A percentile compares a stretch with the other conserved stretches of the same genome.
These are phyloP conservation scores for Mandrillus leucophaeus DNA, from an alignment of 2,113 vertebrate genomes.

Conservation along the genomic window DNA sequence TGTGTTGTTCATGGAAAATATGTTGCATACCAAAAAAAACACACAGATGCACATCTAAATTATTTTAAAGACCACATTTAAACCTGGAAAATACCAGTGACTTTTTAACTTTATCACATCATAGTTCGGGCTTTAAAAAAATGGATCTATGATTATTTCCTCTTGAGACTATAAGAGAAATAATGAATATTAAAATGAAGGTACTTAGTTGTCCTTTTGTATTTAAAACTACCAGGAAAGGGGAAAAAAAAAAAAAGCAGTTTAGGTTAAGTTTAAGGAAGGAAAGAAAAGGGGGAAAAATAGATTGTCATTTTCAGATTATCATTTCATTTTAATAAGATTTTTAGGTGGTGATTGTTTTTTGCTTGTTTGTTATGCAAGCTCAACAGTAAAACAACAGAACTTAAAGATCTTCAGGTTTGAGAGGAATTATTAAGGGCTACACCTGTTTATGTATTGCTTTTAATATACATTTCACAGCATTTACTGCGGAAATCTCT, in stretches of 20 bases:
- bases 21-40: neutral
- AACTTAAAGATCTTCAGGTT: neutral
- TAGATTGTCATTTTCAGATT: neutral
- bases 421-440: neutral
- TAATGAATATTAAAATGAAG: neutral
- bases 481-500: slow-evolving; percentile 41
- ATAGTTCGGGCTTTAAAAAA: neutral
- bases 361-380: neutral
- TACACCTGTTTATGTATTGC: neutral
- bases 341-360: neutral
- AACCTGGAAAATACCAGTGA: neutral
- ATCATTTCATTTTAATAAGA: slow-evolving; percentile 20
- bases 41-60: neutral
- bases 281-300: neutral
- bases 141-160: neutral
- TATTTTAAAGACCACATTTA: neutral
- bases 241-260: neutral
- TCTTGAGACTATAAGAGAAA: neutral
- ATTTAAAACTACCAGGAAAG: neutral
- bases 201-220: neutral
- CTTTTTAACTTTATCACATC: neutral
- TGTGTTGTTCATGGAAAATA: neutral
- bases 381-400: neutral
- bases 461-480: slow-evolving; percentile 35
- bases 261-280: neutral